Evolutionary conservation across 1,140 invertebrate genomes (phyloP).

Genomic region (Trachymyrmex septentrionalis): DNA sequence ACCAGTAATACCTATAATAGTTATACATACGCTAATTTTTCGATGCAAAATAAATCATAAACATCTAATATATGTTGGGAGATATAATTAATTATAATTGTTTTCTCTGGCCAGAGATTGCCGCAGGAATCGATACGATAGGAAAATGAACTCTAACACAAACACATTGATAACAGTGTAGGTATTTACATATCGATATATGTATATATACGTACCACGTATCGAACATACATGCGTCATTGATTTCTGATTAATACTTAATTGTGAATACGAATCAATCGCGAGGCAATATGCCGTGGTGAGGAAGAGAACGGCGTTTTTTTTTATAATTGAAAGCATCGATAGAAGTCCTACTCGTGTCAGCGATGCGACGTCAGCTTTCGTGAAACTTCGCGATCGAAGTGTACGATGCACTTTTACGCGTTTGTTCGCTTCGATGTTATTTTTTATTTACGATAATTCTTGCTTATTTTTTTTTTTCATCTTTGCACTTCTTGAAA

Average conservation of each 20-base stretch:
- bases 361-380: slow-evolving; percentile 8
- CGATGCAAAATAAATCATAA: slow-evolving; percentile 3
- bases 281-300: not conserved
- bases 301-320: not conserved
- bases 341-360: not conserved
- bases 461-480: not conserved
- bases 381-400: slow-evolving; percentile 1
- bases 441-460: slow-evolving; percentile 37
- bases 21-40: not conserved
- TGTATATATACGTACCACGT: no score
- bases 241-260: slow-evolving; percentile 44
- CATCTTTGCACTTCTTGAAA: not conserved
- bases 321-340: slow-evolving; percentile 13
- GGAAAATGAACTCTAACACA: not conserved
- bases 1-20: not conserved
- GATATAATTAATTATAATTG: slow-evolving; percentile 1
- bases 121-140: not conserved
- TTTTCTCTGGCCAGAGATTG: not conserved
- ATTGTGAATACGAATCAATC: slow-evolving; percentile 34
- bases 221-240: not conserved
- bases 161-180: not conserved
- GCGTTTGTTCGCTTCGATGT: slow-evolving; percentile 15
- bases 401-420: not conserved
- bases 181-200: no score
- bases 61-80: not conserved